A percentile compares a stretch with the other conserved stretches of the same genome.
Conservation (phyloP, 2,113 vertebrate species). For the Apteryx mantelli region DNA sequence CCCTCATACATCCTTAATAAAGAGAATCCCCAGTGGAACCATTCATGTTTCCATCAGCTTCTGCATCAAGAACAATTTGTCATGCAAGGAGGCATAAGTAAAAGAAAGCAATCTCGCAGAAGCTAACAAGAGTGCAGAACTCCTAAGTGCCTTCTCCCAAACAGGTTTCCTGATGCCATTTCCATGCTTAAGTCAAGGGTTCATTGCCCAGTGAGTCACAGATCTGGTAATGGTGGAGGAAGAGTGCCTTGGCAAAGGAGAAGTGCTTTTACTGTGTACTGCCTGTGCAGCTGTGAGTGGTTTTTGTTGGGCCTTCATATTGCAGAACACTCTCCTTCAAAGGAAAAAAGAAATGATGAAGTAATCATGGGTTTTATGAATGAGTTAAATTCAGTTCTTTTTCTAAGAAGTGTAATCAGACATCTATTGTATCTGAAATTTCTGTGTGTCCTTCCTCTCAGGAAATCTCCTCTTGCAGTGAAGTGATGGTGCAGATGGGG, state of each 20-base stretch:
- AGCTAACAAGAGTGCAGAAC: constrained; percentile 12
- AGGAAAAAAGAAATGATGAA: not conserved
- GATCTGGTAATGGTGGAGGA: not conserved
- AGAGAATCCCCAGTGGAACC: constrained; percentile 38
- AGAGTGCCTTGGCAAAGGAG: not conserved
- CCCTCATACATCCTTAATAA: constrained; percentile 53
- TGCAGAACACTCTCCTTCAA: not conserved
- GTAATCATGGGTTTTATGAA: not conserved
- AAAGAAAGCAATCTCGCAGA: constrained; percentile 64
- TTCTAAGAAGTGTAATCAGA: not conserved
- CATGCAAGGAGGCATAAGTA: constrained; percentile 61
- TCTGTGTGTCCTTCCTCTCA: not conserved
- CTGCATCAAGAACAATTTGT: constrained; percentile 54
- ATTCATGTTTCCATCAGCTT: constrained; percentile 67
- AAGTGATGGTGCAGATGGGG: not conserved
- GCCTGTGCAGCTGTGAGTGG: rapidly evolving
- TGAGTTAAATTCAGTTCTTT: not conserved
- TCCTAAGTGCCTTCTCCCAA: not conserved
- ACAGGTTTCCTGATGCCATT: not conserved
- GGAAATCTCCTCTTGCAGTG: not conserved
- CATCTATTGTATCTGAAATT: not conserved
- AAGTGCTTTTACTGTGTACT: not conserved
- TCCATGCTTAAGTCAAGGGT: not conserved
- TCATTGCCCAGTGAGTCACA: not conserved
- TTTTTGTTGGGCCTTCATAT: not conserved